Evolutionary conservation across 2,797 vertebrate species (phyloP).

Genomic region (Catamblyrhynchus diadema): DNA sequence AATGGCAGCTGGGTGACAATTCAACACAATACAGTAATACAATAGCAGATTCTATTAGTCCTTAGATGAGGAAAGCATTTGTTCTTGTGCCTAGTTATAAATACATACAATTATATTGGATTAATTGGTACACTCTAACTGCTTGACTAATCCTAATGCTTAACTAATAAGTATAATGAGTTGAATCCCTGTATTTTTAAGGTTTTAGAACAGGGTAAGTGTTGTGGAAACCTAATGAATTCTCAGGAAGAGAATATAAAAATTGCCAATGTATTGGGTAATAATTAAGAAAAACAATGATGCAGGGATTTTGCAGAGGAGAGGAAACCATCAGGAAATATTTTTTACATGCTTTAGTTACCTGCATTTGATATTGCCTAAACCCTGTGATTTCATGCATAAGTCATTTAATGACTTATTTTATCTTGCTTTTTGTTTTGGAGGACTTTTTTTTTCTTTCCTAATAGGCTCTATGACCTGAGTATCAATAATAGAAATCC

Average conservation of each 20-base stretch:
- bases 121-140: not conserved
- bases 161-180: not conserved
- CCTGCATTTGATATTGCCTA: not conserved
- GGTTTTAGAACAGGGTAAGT: not conserved
- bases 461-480: not conserved
- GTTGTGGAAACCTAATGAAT: not conserved
- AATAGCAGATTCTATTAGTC: not conserved
- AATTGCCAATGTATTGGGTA: not conserved
- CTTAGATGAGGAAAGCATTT: not conserved
- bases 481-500: not conserved
- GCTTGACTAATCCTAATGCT: constrained; percentile 3
- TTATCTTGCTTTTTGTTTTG: not conserved
- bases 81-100: constrained; percentile 7
- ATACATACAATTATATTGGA: not conserved
- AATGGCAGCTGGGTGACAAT: not conserved
- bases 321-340: not conserved
- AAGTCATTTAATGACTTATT: not conserved
- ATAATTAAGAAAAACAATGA: not conserved
- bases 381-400: not conserved
- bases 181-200: not conserved
- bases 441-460: not conserved
- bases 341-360: not conserved
- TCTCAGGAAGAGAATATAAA: not conserved
- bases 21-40: not conserved
- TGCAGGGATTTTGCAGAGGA: not conserved